Evolutionary conservation across 2,113 vertebrate species (phyloP).

Genomic region (Actenoides lindsayi): DNA sequence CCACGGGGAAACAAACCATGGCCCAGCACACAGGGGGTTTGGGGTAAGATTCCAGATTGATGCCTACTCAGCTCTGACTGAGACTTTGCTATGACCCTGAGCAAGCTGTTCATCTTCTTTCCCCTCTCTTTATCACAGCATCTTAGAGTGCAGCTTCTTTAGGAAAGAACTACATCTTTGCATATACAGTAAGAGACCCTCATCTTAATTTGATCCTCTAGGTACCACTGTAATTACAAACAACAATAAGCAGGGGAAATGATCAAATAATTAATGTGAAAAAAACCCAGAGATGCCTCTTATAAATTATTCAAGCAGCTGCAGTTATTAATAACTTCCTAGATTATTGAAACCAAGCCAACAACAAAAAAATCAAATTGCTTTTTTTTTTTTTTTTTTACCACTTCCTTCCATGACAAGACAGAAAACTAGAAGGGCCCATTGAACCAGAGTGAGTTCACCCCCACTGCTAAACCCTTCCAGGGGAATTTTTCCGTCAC

Average conservation of each 20-base stretch:
- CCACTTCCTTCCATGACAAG: background rate
- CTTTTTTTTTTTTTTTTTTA: background rate
- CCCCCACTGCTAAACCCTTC: background rate
- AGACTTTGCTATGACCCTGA: background rate
- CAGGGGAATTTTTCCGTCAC: background rate
- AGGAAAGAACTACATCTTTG: background rate
- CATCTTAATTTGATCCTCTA: conserved; percentile 23
- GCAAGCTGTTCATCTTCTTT: background rate
- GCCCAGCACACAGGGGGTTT: background rate
- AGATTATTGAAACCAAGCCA: conserved; percentile 8
- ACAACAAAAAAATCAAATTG: background rate
- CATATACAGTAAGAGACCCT: background rate
- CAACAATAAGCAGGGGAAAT: conserved; percentile 25
- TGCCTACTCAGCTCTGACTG: background rate
- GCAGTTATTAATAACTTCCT: conserved; percentile 43
- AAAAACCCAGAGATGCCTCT: background rate
- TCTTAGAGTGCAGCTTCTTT: background rate
- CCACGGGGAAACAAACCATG: background rate
- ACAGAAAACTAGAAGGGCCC: background rate
- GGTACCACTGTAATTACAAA: conserved; percentile 12
- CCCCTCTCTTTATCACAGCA: background rate
- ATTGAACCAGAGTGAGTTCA: background rate
- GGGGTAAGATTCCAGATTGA: background rate
- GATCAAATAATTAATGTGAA: conserved; percentile 35
- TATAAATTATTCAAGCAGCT: conserved; percentile 19